phyloP scores from a whole-genome alignment of 2,888 invertebrate genomes.

The Ethmia dodecea region DNA sequence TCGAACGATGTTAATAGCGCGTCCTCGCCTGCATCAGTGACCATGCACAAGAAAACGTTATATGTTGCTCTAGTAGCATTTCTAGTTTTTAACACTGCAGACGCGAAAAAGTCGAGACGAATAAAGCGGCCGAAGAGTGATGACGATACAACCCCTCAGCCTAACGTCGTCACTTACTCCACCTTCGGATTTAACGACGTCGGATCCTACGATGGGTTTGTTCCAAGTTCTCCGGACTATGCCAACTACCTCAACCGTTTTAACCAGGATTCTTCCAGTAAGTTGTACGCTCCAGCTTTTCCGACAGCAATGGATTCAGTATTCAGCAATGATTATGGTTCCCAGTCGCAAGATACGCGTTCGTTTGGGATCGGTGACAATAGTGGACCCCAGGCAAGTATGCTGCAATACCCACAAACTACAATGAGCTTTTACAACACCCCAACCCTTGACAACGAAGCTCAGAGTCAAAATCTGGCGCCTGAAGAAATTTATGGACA shows the following conservation, averaged over 20 bases:
- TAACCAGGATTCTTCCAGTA: slow-evolving; percentile 49
- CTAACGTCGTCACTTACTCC: slow-evolving; percentile 64
- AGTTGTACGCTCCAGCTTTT: slow-evolving; percentile 59
- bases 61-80: slow-evolving; percentile 41
- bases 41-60: slow-evolving; percentile 49
- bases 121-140: slow-evolving; percentile 46
- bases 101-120: slow-evolving; percentile 50
- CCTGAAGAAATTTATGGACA: slow-evolving; percentile 29
- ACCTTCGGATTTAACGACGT: slow-evolving; percentile 69
- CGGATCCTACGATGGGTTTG: slow-evolving; percentile 56
- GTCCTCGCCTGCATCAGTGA: slow-evolving; percentile 33
- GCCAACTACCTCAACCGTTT: slow-evolving; percentile 41
- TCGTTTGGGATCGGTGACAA: slow-evolving; percentile 32
- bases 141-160: slow-evolving; percentile 50
- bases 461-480: slow-evolving; percentile 33
- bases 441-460: slow-evolving; percentile 34
- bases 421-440: slow-evolving; percentile 41
- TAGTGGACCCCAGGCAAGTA: slow-evolving; percentile 36
- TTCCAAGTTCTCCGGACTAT: slow-evolving; percentile 64
- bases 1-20: slow-evolving; percentile 56
- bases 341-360: slow-evolving; percentile 36
- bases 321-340: slow-evolving; percentile 37
- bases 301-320: slow-evolving; percentile 53
- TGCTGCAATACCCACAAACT: slow-evolving; percentile 43
- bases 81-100: slow-evolving; percentile 30